Evolutionary conservation across 2,888 invertebrate species (phyloP).

Genomic region (Netelia fuscicornis): DNA sequence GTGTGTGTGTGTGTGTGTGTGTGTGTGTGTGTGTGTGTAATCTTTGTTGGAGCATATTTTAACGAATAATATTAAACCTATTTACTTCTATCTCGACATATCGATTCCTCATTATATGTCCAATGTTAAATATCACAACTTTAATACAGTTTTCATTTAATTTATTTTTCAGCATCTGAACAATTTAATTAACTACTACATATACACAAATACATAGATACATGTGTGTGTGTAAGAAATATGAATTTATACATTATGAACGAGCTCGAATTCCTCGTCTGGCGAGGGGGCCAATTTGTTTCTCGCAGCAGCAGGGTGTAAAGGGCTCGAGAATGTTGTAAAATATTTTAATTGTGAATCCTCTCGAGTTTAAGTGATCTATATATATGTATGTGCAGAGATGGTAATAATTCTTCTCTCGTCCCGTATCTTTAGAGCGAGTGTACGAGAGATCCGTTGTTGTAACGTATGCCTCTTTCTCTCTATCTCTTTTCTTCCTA

Average conservation of each 20-base stretch:
- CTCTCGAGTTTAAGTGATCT: background rate
- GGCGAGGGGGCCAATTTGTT: background rate
- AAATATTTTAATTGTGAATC: conserved; percentile 16
- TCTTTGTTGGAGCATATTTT: too few species aligned
- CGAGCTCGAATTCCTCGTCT: background rate
- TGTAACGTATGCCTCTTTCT: conserved; percentile 7
- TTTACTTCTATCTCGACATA: too few species aligned
- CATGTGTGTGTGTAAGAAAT: too few species aligned
- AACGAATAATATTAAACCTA: too few species aligned
- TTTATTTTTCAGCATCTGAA: too few species aligned
- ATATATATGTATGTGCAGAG: background rate
- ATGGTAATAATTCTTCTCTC: conserved; percentile 5
- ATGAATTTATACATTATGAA: background rate
- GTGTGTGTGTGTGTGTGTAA: too few species aligned
- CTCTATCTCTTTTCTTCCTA: conserved; percentile 8
- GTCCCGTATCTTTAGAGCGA: conserved; percentile 16
- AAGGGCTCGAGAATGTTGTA: conserved; percentile 6
- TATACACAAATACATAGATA: too few species aligned
- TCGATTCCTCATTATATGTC: too few species aligned
- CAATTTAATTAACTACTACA: too few species aligned
- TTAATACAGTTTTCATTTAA: too few species aligned
- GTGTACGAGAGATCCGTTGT: conserved; percentile 11
- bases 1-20: too few species aligned
- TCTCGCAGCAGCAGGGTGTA: background rate
- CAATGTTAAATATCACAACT: too few species aligned